Evolutionary conservation across 2,888 invertebrate genomes (phyloP).

Genomic region (Criorhina ranunculi): DNA sequence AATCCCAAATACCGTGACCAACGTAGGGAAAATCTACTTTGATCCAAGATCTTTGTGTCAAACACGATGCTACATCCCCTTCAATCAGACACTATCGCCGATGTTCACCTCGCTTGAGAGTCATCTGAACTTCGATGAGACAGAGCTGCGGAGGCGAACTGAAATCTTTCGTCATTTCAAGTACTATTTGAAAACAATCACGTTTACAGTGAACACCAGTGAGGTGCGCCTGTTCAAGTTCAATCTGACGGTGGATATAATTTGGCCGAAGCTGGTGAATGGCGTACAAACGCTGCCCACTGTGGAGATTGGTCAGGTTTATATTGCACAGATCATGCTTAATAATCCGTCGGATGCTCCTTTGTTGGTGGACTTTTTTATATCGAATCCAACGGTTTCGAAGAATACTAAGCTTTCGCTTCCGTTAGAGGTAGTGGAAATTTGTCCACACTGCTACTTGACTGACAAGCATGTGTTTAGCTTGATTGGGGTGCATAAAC

Average conservation of each 20-base stretch:
- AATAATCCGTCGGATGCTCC: constrained; percentile 82
- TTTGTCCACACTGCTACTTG: constrained; percentile 81
- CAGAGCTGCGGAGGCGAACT: constrained; percentile 82
- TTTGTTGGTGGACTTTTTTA: constrained; percentile 81
- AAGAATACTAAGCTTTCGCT: constrained; percentile 81
- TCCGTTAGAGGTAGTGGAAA: constrained; percentile 83
- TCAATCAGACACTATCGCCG: constrained; percentile 75
- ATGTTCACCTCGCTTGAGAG: constrained; percentile 75
- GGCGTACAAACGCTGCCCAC: constrained; percentile 81
- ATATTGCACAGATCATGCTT: constrained; percentile 81
- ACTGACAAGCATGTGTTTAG: constrained; percentile 83
- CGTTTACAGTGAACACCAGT: constrained; percentile 82
- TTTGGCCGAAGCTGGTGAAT: constrained; percentile 84
- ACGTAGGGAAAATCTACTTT: constrained; percentile 88
- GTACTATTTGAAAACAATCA: constrained; percentile 81
- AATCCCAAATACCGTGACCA: constrained; percentile 85
- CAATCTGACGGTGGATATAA: constrained; percentile 82
- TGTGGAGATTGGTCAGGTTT: constrained; percentile 82
- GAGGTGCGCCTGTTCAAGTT: constrained; percentile 82
- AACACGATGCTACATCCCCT: constrained; percentile 81
- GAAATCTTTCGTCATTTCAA: constrained; percentile 83
- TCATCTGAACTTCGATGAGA: constrained; percentile 81
- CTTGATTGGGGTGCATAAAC: constrained; percentile 79
- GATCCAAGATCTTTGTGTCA: constrained; percentile 90
- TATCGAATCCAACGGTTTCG: constrained; percentile 82